phyloP scores from a whole-genome alignment of 2,888 invertebrate species.

The Frankliniella intonsa region DNA sequence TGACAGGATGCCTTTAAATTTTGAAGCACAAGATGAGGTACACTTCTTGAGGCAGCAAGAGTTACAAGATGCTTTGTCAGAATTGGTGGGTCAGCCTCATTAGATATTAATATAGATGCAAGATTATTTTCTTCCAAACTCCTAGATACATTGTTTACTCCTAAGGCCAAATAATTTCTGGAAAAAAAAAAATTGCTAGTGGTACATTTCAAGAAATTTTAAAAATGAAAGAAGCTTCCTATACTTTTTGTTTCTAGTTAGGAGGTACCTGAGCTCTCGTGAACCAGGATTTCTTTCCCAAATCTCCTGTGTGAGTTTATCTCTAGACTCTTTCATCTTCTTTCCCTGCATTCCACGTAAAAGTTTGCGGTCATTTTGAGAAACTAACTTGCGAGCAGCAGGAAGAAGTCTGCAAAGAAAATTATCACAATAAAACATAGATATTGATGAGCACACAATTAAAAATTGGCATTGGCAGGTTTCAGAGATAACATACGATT shows the following conservation, averaged over 20 bases:
- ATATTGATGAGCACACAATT: not conserved
- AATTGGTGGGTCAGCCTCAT: not conserved
- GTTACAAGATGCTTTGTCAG: not conserved
- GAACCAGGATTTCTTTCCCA: not conserved
- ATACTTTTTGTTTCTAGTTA: not conserved
- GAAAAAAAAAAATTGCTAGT: not conserved
- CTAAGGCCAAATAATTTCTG: not conserved
- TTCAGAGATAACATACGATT: not conserved
- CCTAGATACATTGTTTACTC: not conserved
- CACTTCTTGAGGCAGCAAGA: not conserved
- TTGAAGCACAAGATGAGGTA: conserved; percentile 7
- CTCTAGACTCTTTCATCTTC: not conserved
- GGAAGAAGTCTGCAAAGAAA: not conserved
- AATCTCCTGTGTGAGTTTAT: not conserved
- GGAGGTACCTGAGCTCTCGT: not conserved
- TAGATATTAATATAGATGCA: not conserved
- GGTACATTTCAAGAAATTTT: not conserved
- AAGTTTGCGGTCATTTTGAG: not conserved
- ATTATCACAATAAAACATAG: not conserved
- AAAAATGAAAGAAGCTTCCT: not conserved
- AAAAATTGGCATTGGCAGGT: not conserved
- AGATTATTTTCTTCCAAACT: not conserved
- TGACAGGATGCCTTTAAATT: not conserved
- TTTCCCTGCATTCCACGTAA: not conserved
- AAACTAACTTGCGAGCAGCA: not conserved